These are phyloP conservation scores for Macrobrachium rosenbergii DNA, from an alignment of 1,140 invertebrate species.

Conservation along the genomic window DNA sequence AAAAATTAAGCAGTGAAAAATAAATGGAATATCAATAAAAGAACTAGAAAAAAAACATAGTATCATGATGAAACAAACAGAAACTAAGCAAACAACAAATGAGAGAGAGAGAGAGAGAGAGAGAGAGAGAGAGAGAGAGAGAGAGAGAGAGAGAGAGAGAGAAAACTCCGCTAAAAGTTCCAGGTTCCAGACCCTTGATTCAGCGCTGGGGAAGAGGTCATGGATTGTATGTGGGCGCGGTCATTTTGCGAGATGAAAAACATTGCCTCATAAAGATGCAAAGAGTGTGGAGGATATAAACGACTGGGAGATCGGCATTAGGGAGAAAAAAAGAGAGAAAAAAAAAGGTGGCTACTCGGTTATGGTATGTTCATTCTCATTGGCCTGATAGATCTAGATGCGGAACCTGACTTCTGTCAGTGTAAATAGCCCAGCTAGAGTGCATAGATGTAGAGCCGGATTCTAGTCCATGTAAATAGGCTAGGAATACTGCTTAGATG, in stretches of 20 bases:
- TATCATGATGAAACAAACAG: not conserved
- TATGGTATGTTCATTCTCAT: too few species aligned
- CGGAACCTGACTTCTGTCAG: too few species aligned
- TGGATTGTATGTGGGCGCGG: not conserved
- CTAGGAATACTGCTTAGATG: too few species aligned
- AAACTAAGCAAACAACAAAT: not conserved
- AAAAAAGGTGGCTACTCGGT: not conserved
- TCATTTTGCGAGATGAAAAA: not conserved
- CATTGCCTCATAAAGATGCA: constrained; percentile 4
- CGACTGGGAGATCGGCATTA: not conserved
- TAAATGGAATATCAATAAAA: too few species aligned
- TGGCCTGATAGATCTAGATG: too few species aligned
- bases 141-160: not conserved
- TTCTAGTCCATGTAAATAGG: too few species aligned
- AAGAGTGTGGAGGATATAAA: not conserved
- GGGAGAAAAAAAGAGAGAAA: not conserved
- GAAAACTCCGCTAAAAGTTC: not conserved
- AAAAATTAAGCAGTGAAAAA: too few species aligned
- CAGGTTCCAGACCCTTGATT: too few species aligned
- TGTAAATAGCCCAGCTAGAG: too few species aligned
- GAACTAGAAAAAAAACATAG: too few species aligned
- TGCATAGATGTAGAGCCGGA: too few species aligned
- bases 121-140: not conserved
- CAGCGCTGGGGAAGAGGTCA: not conserved
- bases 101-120: not conserved